Evolutionary conservation across 2,797 vertebrate genomes (phyloP).

Genomic region (Halcyon chelicuti): DNA sequence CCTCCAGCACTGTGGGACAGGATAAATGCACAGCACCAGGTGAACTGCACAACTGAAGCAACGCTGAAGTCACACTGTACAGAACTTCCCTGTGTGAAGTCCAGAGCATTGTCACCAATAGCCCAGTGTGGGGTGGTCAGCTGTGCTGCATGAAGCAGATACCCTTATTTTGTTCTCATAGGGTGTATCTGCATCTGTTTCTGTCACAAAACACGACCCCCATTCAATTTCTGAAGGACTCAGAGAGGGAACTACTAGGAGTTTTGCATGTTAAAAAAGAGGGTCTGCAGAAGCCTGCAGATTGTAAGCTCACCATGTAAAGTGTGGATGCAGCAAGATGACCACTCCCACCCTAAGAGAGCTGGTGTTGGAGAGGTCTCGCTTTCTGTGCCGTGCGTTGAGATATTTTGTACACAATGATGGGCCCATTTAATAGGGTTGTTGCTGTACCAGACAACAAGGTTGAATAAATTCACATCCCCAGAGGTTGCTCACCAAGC

Average conservation of each 20-base stretch:
- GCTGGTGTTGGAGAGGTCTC: background rate
- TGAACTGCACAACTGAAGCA: background rate
- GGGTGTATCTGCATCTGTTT: background rate
- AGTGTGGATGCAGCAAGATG: background rate
- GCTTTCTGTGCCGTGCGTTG: background rate
- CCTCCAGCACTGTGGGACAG: background rate
- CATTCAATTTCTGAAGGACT: background rate
- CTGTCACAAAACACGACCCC: background rate
- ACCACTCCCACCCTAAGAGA: background rate
- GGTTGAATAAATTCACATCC: background rate
- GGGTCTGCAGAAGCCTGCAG: background rate
- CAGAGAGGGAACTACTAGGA: background rate
- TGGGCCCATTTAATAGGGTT: background rate
- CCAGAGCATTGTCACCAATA: too few species aligned
- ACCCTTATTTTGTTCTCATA: too few species aligned
- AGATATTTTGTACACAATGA: background rate
- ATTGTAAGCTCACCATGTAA: background rate
- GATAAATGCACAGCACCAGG: background rate
- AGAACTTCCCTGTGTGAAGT: background rate
- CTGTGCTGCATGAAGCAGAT: background rate
- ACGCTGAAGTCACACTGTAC: rapidly evolving
- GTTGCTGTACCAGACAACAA: background rate
- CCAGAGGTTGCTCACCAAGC: background rate
- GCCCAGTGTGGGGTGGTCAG: rapidly evolving
- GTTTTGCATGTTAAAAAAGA: background rate